Evolutionary conservation across 1,140 invertebrate species (phyloP), one percentile per base, ranked within the genome.

Genomic region (Plodia interpunctella): DNA sequence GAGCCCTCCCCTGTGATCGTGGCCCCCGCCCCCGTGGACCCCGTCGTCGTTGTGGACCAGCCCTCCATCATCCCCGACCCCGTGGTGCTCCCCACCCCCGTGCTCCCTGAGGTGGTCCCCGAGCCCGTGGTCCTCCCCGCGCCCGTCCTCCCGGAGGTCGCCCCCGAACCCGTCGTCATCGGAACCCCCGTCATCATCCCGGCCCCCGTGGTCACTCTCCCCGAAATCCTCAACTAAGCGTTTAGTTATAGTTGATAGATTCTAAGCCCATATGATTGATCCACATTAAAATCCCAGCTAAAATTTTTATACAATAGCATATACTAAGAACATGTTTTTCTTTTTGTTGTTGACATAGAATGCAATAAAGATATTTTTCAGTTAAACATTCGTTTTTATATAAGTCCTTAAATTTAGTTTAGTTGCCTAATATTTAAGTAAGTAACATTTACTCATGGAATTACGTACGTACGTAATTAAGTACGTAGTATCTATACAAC

Each of bases 1-100:
- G 21, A 60, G 13, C 57, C 59, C 20, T 20, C 21, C 21, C 51
- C 19, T 32, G 55, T 53, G 10, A 25, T 53, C 21, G 51, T 25
- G 11, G 10, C 19, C 51, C 51, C 51, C 21, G 51, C 13, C 10
- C 19, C 21, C 21, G 51, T 53, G 9, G 55, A 59, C 20, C 63
- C 59, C 50, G 62, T 66, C 11, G 2, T 51, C 9, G 63, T 63
- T 6, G 60, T 61, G 11, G 58, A 60, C 44, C 52, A 56, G 32
- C 20, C 59, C 51, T 44, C 49, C 51, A 20, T 30, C 55, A 50
- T 52, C 49, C 49, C 57, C 11, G 59, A 55, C 5, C 55, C 60
- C 57, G 62, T 59, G 15, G 49, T 44, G 5, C 38, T 44, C 38
- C 38, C 38, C 38, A 44, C 13, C 38, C 38, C 38, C 30, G 58